Conservation (phyloP, 2,797 vertebrate species). For the Lepidocolaptes lacrymiger region DNA sequence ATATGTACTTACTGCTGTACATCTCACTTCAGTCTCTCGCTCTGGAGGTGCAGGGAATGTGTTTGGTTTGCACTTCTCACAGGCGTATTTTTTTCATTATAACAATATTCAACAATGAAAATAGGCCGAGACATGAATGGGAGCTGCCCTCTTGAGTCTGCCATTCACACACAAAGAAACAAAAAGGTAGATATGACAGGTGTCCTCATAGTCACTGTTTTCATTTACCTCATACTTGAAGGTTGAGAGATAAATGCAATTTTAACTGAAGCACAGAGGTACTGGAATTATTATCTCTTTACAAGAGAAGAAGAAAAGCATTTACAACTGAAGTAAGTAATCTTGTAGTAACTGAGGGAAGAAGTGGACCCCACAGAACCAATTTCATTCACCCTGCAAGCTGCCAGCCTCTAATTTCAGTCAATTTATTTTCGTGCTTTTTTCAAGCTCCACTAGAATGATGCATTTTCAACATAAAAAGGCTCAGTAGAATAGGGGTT, state of each 20-base stretch:
- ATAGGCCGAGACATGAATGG: neutral
- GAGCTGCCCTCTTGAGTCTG: neutral
- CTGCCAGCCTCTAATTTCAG: neutral
- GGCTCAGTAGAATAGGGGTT: neutral
- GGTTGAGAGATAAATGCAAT: neutral
- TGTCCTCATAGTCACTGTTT: neutral
- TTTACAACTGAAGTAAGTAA: neutral
- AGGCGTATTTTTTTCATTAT: neutral
- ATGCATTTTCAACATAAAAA: neutral
- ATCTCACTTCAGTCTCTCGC: neutral
- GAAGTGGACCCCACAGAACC: neutral
- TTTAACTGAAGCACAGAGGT: neutral
- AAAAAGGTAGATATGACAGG: neutral
- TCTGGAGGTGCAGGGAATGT: neutral
- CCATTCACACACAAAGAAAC: neutral
- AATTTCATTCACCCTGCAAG: neutral
- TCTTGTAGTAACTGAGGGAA: neutral
- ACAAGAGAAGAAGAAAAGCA: neutral
- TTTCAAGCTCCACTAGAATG: neutral
- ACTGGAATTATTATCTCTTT: neutral
- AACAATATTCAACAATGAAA: neutral
- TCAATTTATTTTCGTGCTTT: neutral
- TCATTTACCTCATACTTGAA: neutral
- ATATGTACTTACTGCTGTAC: rapidly evolving
- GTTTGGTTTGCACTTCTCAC: neutral